Percentiles rank a stretch among this genome's conserved stretches.
phyloP scores from a whole-genome alignment of 1,140 invertebrate species.

The Mizuhopecten yessoensis region DNA sequence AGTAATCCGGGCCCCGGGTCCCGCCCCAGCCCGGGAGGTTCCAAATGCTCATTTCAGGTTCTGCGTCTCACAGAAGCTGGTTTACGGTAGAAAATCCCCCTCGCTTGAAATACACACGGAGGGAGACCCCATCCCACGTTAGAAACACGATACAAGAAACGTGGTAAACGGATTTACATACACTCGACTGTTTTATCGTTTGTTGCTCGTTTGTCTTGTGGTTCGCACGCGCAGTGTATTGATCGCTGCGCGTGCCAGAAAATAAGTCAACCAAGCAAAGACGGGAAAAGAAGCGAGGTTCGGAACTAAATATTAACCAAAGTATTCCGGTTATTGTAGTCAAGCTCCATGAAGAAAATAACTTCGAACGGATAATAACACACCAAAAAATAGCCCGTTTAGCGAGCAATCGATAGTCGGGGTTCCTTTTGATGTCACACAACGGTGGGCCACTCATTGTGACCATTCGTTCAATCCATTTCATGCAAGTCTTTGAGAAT shows the following conservation, averaged over 20 bases:
- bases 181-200: constrained; percentile 16
- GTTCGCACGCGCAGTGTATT: constrained; percentile 31
- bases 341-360: constrained; percentile 12
- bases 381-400: constrained; percentile 16
- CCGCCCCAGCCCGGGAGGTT: neutral
- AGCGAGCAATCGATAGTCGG: neutral
- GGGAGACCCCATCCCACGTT: neutral
- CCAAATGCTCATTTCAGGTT: neutral
- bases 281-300: constrained; percentile 11
- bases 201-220: neutral
- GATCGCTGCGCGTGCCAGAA: constrained; percentile 9
- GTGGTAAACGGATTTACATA: neutral
- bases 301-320: constrained; percentile 7
- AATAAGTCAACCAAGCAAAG: constrained; percentile 18
- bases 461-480: constrained; percentile 16
- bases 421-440: constrained; percentile 20
- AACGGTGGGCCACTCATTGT: neutral
- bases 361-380: neutral
- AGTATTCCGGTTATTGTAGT: constrained; percentile 34
- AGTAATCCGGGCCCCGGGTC: neutral
- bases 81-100: neutral
- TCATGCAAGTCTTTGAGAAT: constrained; percentile 23
- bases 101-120: neutral
- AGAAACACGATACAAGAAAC: neutral
- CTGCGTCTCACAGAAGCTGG: neutral